Percentiles rank a stretch among this genome's conserved stretches.
Evolutionary conservation across 2,113 vertebrate species (phyloP).

Genomic region (Entomyzon cyanotis): DNA sequence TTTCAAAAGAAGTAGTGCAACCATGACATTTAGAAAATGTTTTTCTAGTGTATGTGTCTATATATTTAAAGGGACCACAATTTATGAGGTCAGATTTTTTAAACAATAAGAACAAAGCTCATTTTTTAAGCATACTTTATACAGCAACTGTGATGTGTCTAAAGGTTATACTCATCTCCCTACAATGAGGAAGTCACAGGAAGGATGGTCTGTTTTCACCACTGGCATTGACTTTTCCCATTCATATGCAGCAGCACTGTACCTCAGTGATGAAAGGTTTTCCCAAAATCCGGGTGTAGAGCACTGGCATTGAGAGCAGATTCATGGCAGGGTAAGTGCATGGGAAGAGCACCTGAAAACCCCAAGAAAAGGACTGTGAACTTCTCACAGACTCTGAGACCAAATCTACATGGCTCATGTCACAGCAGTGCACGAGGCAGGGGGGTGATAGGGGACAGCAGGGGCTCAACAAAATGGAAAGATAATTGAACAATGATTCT

Average conservation of each 20-base stretch:
- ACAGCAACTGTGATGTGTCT: not conserved
- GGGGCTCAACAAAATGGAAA: not conserved
- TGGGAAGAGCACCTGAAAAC: not conserved
- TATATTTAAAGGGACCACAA: not conserved
- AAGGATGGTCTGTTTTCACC: not conserved
- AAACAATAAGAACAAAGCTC: not conserved
- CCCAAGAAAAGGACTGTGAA: not conserved
- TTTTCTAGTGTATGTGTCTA: not conserved
- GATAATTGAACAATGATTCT: not conserved
- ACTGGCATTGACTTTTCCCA: not conserved
- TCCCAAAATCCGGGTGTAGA: not conserved
- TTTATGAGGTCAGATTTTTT: not conserved
- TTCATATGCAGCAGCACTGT: not conserved
- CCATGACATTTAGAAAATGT: not conserved
- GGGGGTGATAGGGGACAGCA: not conserved
- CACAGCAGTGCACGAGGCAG: not conserved
- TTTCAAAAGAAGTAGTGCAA: not conserved
- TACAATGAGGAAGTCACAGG: not conserved
- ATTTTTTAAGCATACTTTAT: not conserved
- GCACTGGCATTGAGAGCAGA: not conserved
- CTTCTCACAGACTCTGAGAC: not conserved
- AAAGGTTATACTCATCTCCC: not conserved
- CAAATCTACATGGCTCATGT: not conserved
- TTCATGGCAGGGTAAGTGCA: not conserved
- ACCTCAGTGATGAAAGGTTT: not conserved